phyloP scores from a whole-genome alignment of 1,140 invertebrate genomes.

The Trichonephila clavipes region DNA sequence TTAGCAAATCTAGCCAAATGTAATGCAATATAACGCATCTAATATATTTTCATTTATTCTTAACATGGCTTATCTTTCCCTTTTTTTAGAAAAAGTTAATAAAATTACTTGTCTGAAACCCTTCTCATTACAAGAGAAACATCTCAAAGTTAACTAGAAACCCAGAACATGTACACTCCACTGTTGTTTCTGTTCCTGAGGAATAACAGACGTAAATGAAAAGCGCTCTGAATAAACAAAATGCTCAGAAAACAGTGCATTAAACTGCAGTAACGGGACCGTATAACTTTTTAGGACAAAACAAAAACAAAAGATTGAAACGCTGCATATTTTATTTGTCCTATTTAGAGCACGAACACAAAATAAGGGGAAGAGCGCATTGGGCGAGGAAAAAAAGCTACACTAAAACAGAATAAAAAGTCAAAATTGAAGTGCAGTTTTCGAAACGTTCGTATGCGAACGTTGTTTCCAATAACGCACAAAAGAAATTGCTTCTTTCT shows the following conservation, averaged over 20 bases:
- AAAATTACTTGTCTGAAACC: no score
- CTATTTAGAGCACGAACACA: conserved; percentile 45
- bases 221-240: neutral
- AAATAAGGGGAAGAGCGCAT: neutral
- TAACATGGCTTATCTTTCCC: no score
- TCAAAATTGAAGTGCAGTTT: conserved; percentile 18
- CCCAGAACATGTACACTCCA: neutral
- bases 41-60: no score
- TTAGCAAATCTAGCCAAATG: no score
- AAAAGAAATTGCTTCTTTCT: conserved; percentile 65
- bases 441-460: conserved; percentile 54
- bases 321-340: conserved; percentile 52
- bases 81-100: no score
- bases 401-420: conserved; percentile 29
- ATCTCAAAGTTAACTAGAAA: neutral
- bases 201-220: neutral
- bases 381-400: neutral
- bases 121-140: no score
- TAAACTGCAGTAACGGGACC: neutral
- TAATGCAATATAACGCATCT: no score
- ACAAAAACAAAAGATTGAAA: neutral
- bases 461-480: conserved; percentile 67
- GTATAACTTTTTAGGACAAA: neutral
- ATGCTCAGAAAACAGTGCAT: neutral
- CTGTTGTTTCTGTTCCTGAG: neutral